Evolutionary conservation across 2,888 invertebrate species (phyloP), one percentile per base, ranked within the genome.

Genomic region (Strigamia maritima): DNA sequence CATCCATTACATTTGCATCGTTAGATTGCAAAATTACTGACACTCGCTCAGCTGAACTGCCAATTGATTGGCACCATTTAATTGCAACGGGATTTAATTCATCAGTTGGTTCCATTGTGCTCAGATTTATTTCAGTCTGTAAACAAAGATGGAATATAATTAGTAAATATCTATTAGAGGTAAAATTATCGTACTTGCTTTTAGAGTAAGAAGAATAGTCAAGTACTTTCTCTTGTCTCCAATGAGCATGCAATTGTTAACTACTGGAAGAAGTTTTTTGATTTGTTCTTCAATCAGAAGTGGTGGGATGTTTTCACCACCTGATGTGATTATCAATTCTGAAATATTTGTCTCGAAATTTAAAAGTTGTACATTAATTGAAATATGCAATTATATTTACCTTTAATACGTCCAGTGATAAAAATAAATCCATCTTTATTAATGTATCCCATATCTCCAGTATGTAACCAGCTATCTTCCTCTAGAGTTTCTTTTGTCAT

Each of bases 291-390:
- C 97, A 82, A 96, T 94, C 38, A 91, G 90, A 26, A 95, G 92
- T 0, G 97, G 96, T 6, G 97, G 86, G 54, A 77, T 90, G 86
- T 97, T 97, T 88, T 97, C 96, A 40, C 97, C 97, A 35, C 97
- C 97, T 75, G 97, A 95, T 1, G 97, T 97, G 82, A 97, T 96
- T 76, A 97, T 88, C 74, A 97, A 85, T 86, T 97, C 97, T 90
- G 28, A 65, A 70, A 40, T 35, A 35, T 35, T 1, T 10, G 10
- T 35, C 7, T 6, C 35, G 31, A 4, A 31, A 7, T 31, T 35
- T 35, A 35, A 35, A 35, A 35, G 22, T 31, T 31, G 31, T 31
- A 7, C 3, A 31, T 7, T 31, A 31, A 31, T 31, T 31, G 31
- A 31, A 7, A 31, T 31, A 31, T 31, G 31, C 7, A 31, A 31